phyloP scores from a whole-genome alignment of 2,888 invertebrate genomes.

The Platycheirus albimanus region DNA sequence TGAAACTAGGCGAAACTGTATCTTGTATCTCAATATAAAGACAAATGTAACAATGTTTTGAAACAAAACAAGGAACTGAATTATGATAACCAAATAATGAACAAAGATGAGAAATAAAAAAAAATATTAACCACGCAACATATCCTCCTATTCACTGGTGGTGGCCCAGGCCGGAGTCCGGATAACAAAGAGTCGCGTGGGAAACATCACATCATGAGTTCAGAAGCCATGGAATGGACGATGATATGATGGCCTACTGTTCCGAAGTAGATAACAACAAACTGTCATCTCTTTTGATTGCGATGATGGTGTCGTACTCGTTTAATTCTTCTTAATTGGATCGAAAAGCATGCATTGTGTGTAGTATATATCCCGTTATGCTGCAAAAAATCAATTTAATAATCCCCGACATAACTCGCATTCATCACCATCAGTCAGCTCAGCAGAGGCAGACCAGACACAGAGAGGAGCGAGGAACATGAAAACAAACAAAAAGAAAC shows the following conservation, averaged over 20 bases:
- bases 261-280: slow-evolving; percentile 33
- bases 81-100: slow-evolving; percentile 24
- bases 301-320: slow-evolving; percentile 61
- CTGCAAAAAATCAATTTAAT: slow-evolving; percentile 45
- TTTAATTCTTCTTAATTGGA: slow-evolving; percentile 74
- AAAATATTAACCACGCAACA: slow-evolving; percentile 22
- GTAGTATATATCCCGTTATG: slow-evolving; percentile 14
- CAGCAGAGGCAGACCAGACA: slow-evolving; percentile 14
- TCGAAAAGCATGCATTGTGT: slow-evolving; percentile 63
- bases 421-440: too few species aligned
- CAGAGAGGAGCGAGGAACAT: neutral
- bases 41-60: neutral
- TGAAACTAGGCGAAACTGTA: neutral
- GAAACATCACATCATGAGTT: slow-evolving; percentile 55
- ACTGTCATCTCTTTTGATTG: slow-evolving; percentile 42
- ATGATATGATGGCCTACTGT: slow-evolving; percentile 50
- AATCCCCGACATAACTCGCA: slow-evolving; percentile 27
- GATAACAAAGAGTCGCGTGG: slow-evolving; percentile 53
- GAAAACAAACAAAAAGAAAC: slow-evolving; percentile 1
- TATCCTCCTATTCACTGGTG: slow-evolving; percentile 20
- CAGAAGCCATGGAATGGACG: slow-evolving; percentile 16
- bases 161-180: too few species aligned
- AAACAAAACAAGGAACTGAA: neutral
- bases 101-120: slow-evolving; percentile 58
- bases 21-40: neutral